Evolutionary conservation across 1,140 invertebrate genomes (phyloP), one percentile per base, ranked within the genome.

Genomic region (Oreohelix idahoensis): DNA sequence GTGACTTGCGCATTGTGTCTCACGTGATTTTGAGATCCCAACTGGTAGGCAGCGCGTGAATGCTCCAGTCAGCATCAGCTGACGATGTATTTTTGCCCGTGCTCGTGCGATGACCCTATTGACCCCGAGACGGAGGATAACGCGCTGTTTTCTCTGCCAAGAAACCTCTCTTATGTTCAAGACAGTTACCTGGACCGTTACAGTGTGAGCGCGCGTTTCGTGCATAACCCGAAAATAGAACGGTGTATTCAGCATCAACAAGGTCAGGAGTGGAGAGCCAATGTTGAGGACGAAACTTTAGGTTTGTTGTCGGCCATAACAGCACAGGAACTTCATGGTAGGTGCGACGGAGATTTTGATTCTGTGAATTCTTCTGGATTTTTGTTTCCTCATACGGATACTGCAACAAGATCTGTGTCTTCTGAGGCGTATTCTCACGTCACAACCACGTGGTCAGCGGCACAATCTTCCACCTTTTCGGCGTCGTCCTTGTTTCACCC

Each of bases 111-210:
- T 69, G 82, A 85, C 35, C 49, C 84, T 17, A 39, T 81, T 66
- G 73, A 66, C 53, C 81, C 82, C 20, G 76, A 82, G 29, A 51
- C 51, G 32, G 85, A 86, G 32, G 85, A 84, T 32, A 80, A 81
- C 69, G 73, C 77, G 36, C 36, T 83, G 13, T 71, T 87, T 49
- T 70, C 58, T 13, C 73, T 87, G 79, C 90, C 90, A 0, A 76
- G 90, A 66, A 91, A 91, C 85, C 76, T 91, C 15, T 91, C 90
- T 8, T 91, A 91, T 73, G 83, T 83, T 15, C 89, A 89, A 49
- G 88, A 90, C 36, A 89, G 88, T 75, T 86, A 87, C 63, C 74
- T 90, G 53, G 88, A 89, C 74, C 84, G 87, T 69, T 89, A 84
- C 82, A 89, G 87, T 39, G 88, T 89, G 4, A 88, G 88, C 85